Conservation (phyloP, 2,888 invertebrate species). For the Scrobipalpa atriplicella region DNA sequence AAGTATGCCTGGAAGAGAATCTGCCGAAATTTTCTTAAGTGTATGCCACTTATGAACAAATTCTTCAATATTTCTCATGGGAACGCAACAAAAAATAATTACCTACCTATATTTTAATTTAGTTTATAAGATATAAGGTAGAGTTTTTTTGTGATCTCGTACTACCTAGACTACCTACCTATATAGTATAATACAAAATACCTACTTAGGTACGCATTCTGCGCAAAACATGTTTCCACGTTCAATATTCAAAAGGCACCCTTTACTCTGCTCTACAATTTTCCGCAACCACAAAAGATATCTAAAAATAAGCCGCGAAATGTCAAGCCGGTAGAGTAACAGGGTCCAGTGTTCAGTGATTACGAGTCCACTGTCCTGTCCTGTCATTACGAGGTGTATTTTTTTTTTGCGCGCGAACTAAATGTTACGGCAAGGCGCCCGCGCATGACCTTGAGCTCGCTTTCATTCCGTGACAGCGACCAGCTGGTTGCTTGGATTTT, state of each 20-base stretch:
- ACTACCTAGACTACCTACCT: no score
- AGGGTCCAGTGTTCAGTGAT: background rate
- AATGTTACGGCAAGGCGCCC: conserved; percentile 33
- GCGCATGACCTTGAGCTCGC: conserved; percentile 60
- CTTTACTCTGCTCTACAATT: background rate
- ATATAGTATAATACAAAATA: no score
- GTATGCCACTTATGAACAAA: no score
- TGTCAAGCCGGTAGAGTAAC: conserved; percentile 27
- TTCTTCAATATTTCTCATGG: background rate
- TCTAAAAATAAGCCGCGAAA: conserved; percentile 25
- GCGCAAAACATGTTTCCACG: background rate
- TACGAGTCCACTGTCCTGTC: conserved; percentile 20
- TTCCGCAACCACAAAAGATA: conserved; percentile 12
- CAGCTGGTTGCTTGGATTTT: conserved; percentile 48
- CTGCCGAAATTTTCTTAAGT: no score
- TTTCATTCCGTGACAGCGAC: conserved; percentile 56
- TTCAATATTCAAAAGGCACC: background rate
- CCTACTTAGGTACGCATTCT: no score
- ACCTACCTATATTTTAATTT: no score
- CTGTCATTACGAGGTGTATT: conserved; percentile 50
- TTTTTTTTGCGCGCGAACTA: conserved; percentile 46
- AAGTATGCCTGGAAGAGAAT: no score
- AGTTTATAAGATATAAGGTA: no score
- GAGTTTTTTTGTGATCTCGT: no score
- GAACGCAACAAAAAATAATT: no score